These are phyloP conservation scores for Diceros bicornis DNA, from an alignment of 2,797 vertebrate genomes.

Conservation along the genomic window DNA sequence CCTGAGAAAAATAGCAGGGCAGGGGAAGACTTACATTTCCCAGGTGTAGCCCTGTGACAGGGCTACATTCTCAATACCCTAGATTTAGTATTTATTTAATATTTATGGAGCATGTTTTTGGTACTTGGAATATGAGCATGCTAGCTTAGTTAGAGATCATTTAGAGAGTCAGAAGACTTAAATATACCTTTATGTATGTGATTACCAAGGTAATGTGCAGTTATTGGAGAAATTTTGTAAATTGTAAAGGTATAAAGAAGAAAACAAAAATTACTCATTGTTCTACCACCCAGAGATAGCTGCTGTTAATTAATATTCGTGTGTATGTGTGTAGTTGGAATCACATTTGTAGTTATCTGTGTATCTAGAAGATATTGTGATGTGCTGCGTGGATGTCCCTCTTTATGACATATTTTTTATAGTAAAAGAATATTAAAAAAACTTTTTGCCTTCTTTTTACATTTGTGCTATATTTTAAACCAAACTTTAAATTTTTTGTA, in stretches of 20 bases:
- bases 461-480: slow-evolving; percentile 53
- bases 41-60: background rate
- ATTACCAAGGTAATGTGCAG: background rate
- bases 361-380: background rate
- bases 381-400: background rate
- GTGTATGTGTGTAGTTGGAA: background rate
- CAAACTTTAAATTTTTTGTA: slow-evolving; percentile 36
- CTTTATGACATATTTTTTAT: background rate
- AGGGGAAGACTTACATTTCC: background rate
- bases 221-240: background rate
- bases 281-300: background rate
- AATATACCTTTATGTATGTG: background rate
- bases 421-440: background rate
- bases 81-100: background rate
- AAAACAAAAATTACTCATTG: slow-evolving; percentile 23
- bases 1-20: background rate
- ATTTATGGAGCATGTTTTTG: background rate
- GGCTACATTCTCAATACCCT: background rate
- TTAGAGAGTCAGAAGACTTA: slow-evolving; percentile 27
- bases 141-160: slow-evolving; percentile 28
- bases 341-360: background rate
- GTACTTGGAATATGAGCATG: background rate
- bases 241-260: slow-evolving; percentile 7
- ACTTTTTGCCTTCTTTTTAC: background rate
- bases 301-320: background rate